Conservation (phyloP, 2,113 vertebrate species). For the Miniopterus natalensis region DNA sequence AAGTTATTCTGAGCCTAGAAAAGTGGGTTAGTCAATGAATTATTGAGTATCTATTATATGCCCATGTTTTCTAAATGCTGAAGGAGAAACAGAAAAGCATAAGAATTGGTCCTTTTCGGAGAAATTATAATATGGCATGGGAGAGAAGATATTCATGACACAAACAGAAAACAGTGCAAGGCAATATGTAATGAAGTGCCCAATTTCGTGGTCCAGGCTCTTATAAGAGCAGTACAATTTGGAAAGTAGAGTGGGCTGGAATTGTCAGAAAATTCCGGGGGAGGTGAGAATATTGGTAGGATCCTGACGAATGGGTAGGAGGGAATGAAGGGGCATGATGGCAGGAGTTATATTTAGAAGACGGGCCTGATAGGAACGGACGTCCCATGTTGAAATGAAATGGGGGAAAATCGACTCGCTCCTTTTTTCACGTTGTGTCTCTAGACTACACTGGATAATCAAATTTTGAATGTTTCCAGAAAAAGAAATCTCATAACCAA, state of each 20-base stretch:
- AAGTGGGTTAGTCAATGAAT: background rate
- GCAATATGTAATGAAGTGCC: constrained; percentile 68
- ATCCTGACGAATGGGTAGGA: background rate
- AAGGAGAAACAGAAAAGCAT: background rate
- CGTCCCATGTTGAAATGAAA: background rate
- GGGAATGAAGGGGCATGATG: background rate
- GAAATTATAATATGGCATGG: background rate
- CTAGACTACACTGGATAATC: background rate
- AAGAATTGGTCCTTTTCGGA: background rate
- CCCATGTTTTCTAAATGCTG: background rate
- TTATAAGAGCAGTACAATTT: background rate
- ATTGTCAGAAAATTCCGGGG: background rate
- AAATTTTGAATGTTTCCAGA: background rate
- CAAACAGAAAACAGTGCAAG: constrained; percentile 32
- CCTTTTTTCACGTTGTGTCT: background rate
- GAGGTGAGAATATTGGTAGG: background rate
- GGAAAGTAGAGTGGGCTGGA: constrained; percentile 47
- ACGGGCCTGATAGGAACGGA: background rate
- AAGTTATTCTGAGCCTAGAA: background rate
- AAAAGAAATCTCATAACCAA: background rate
- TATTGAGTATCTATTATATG: background rate
- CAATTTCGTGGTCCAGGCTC: constrained; percentile 35
- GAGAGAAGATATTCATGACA: constrained; percentile 39
- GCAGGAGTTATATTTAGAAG: background rate
- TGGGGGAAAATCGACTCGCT: background rate